Base-by-base conservation (phyloP, 2,888 invertebrate species). In the Melinopterus prodromus region DNA sequence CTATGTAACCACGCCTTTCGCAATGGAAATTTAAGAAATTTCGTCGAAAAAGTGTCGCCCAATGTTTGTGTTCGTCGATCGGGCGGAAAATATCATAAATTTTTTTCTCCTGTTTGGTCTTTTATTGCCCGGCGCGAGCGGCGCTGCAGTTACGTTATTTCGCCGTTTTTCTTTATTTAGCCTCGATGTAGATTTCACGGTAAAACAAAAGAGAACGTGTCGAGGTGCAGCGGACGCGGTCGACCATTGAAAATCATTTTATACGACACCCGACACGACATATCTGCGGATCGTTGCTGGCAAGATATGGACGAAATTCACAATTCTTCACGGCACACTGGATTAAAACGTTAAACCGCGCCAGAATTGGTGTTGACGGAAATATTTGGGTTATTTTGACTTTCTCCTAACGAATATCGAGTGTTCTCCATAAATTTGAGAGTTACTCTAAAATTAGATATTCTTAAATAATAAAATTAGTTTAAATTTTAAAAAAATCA, bases 21-120 rank as follows among this genome's bases (percentile, higher is more conserved):
- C 53, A 53, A 53, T 53, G 53, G 53, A 53, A 53, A 53, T 53
- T 53, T 53, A 53, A 53, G 53, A 53, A 53, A 53, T 53, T 53
- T 53, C 53, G 53, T 2, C 5, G 53, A 53, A 53, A 53, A 53
- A 53, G 53, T 53, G 53, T 53, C 53, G 53, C 53, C 53, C 53
- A 12, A 53, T 53, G 53, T 53, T 53, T 53, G 53, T 53, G 53
- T 53, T 53, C 12, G 53, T 53, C 53, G 53, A 53, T 53, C 53
- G 53, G 53, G 53, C 53, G 53, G 53, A 53, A 53, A 53, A 53
- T 53, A 53, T 53, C 26, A 26, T 26, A 9, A 3, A 2, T 7
- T 53, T 53, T 53, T 53, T 53, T 53, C 2, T 2, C 5, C 53
- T 12, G 53, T 53, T 53, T 12, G 53, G 53, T 53, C 53, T 53